These are phyloP conservation scores for Fundulus diaphanus DNA, from an alignment of 2,797 vertebrate species.

Conservation along the genomic window DNA sequence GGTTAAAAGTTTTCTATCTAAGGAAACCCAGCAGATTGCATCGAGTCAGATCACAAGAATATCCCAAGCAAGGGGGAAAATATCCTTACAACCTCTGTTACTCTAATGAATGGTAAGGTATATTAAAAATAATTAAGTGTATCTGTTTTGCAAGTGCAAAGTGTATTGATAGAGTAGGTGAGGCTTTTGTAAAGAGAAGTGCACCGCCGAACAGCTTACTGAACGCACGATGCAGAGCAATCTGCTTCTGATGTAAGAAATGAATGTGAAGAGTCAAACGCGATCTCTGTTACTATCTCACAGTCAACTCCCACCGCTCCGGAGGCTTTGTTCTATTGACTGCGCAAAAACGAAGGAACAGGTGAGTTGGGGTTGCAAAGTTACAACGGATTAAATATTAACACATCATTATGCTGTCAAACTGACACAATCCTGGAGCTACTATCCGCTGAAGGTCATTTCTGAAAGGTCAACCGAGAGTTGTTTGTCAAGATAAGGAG, in stretches of 20 bases:
- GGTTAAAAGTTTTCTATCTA: too few species aligned
- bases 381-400: constrained; percentile 24
- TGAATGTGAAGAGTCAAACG: not conserved
- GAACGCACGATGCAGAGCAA: not conserved
- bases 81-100: not conserved
- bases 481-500: constrained; percentile 41
- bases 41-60: not conserved
- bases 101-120: too few species aligned
- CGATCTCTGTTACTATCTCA: constrained; percentile 30
- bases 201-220: not conserved
- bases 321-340: constrained; percentile 29
- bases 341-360: constrained; percentile 36
- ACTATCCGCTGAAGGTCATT: constrained; percentile 36
- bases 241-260: not conserved
- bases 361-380: not conserved
- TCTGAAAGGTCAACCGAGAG: constrained; percentile 40
- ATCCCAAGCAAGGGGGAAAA: not conserved
- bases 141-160: too few species aligned
- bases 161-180: too few species aligned
- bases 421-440: constrained; percentile 5
- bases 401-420: constrained; percentile 34
- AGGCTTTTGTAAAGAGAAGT: not conserved
- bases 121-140: too few species aligned
- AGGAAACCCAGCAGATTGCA: too few species aligned
- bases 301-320: constrained; percentile 38